Evolutionary conservation across 1,140 invertebrate species (phyloP), one percentile per base, ranked within the genome.

Genomic region (Ladona fulva): DNA sequence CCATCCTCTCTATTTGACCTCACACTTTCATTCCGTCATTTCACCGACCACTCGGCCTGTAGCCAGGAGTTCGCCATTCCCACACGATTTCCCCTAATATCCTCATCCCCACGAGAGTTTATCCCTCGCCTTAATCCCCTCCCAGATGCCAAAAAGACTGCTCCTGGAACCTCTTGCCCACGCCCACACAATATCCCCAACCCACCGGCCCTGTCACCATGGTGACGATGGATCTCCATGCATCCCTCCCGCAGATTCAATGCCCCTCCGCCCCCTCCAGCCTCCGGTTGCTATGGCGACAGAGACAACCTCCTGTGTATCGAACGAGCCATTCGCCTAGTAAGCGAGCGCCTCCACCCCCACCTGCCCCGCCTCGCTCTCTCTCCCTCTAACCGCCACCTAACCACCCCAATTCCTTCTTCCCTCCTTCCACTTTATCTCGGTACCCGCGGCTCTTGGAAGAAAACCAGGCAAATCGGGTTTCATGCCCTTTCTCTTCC

Each of bases 391-490:
- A 19, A 66, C 80, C 80, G 79, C 80, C 81, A 82, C 81, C 81
- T 81, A 80, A 82, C 81, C 81, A 82, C 81, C 81, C 79, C 81
- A 82, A 80, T 78, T 77, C 59, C 75, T 37, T 59, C 37, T 44
- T 77, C 24, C 44, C 52, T 66, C 52, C 52, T 66, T 66, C 52
- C 52, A 19, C 52, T 22, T 19, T 66, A 66, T 16, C 52, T 22
- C 52, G 52, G n/a, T 66, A 66, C 12, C n/a, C 52, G 52, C 52
- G 52, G 10, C 44, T 52, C 44, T 52, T 52, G 44, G 52, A 66
- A 66, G 52, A 66, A 66, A 66, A 66, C 52, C 52, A 19, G 12
- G 52, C 52, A 66, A 66, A 66, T 66, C 52, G 52, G n/a, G 52
- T 66, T 66, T 66, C 52, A 66, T 66, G n/a, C 52, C 52, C 52